Base-by-base conservation (phyloP, 2,797 vertebrate genomes). In the Myripristis murdjan region DNA sequence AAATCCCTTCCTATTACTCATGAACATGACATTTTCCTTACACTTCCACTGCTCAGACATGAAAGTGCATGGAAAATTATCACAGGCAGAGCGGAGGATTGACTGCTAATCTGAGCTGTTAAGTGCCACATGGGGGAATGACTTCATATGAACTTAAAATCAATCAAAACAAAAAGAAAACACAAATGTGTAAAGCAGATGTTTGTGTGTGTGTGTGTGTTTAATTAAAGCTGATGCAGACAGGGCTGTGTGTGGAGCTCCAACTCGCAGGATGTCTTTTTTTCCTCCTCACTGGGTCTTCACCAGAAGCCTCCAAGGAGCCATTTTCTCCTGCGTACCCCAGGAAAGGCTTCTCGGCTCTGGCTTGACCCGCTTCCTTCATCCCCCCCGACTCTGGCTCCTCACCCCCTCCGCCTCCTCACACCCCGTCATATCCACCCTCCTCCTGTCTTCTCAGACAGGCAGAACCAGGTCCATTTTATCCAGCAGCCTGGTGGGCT, bases 141-240 rank as follows among this genome's bases (percentile, higher is more conserved):
- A 44, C 46, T 58, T 67, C 18, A 52, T 55, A 65, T 54, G 12
- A 73, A 57, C 28, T 43, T 58, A 37, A 58, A 61, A 70, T 63
- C 57, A 63, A 79, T 47, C 33, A 33, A 49, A 71, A 55, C 39
- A 22, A 63, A 60, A 54, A 76, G n/a, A n/a, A n/a, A n/a, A n/a
- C 47, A 35, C 53, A 84, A 55, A 72, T 59, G 54, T 70, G 23
- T 15, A 14, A 64, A 78, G 64, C 65, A 58, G 47, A 70, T n/a
- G n/a, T n/a, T n/a, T n/a, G n/a, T n/a, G n/a, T n/a, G n/a, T n/a
- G n/a, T 73, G 56, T 61, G 65, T 44, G 58, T 16, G 48, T 77
- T 77, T 74, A 64, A 70, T 67, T 77, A 85, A 88, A 83, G 80
- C 76, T 81, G 51, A 70, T 66, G 67, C n/a, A 74, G 61, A 46